phyloP scores from a whole-genome alignment of 2,888 invertebrate genomes.

The Drosophila robusta region DNA sequence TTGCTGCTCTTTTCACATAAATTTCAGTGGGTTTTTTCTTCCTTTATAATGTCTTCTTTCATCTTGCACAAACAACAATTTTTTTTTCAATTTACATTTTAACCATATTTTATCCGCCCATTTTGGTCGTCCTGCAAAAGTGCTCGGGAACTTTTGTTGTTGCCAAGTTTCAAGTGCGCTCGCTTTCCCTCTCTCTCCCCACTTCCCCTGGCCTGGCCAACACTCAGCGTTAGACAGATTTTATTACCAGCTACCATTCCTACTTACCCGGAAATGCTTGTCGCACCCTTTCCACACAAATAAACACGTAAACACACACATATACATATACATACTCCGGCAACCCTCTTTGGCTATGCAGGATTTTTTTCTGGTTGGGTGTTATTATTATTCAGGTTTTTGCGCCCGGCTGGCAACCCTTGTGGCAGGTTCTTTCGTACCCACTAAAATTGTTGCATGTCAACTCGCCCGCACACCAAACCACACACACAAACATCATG shows the following conservation, averaged over 20 bases:
- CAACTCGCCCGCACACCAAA: slow-evolving; percentile 46
- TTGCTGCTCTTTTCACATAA: slow-evolving; percentile 53
- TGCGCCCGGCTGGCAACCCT: slow-evolving; percentile 65
- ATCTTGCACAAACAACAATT: slow-evolving; percentile 40
- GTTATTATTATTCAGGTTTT: slow-evolving; percentile 57
- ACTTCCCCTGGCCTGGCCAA: slow-evolving; percentile 1
- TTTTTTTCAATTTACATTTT: slow-evolving; percentile 76
- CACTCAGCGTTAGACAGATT: slow-evolving; percentile 69
- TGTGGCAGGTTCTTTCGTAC: slow-evolving; percentile 74
- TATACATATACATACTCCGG: slow-evolving; percentile 18
- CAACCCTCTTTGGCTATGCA: slow-evolving; percentile 37
- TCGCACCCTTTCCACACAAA: slow-evolving; percentile 58
- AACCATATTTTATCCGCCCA: slow-evolving; percentile 59
- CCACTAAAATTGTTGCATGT: slow-evolving; percentile 73
- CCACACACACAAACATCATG: slow-evolving; percentile 15
- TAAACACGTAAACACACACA: slow-evolving; percentile 33
- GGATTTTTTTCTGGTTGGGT: slow-evolving; percentile 26
- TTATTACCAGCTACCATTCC: slow-evolving; percentile 64
- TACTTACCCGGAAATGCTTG: slow-evolving; percentile 75
- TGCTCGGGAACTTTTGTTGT: slow-evolving; percentile 43
- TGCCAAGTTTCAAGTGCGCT: slow-evolving; percentile 52
- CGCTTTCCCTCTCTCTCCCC: slow-evolving; percentile 1
- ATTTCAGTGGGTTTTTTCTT: slow-evolving; percentile 30
- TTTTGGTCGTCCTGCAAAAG: slow-evolving; percentile 34
- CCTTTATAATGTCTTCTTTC: background rate